phyloP scores from a whole-genome alignment of 1,140 invertebrate species.

The Bursaphelenchus mucronatus region DNA sequence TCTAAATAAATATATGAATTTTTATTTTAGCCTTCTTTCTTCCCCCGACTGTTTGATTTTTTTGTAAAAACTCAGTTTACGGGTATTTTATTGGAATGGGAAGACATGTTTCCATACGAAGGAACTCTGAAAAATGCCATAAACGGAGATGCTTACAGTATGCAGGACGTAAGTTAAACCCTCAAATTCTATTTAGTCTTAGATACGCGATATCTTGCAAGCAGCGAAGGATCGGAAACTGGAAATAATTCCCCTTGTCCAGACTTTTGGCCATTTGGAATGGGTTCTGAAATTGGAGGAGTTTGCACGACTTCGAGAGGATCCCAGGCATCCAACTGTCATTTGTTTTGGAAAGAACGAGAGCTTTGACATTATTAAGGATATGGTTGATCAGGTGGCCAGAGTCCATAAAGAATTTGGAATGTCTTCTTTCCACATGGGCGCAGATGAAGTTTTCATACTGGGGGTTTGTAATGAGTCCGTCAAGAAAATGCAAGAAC shows the following conservation, averaged over 20 bases:
- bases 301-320: constrained; percentile 65
- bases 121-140: constrained; percentile 69
- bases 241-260: constrained; percentile 82
- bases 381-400: constrained; percentile 68
- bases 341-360: constrained; percentile 64
- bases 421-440: constrained; percentile 63
- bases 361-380: constrained; percentile 63
- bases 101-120: constrained; percentile 92
- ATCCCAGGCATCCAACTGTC: constrained; percentile 63
- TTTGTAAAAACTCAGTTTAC: constrained; percentile 76
- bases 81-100: constrained; percentile 85
- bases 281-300: constrained; percentile 57
- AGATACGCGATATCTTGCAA: constrained; percentile 28
- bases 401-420: constrained; percentile 61
- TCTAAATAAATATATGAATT: too few species aligned
- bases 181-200: constrained; percentile 17
- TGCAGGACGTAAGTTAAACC: constrained; percentile 67
- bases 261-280: constrained; percentile 90
- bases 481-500: constrained; percentile 30
- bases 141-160: constrained; percentile 74
- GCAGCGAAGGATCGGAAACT: constrained; percentile 70
- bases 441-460: constrained; percentile 64
- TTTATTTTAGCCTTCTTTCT: constrained; percentile 63
- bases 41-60: constrained; percentile 72
- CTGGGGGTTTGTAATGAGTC: constrained; percentile 55